Percentiles rank a stretch among this genome's conserved stretches.
Evolutionary conservation across 2,113 vertebrate species (phyloP).

Genomic region (Pycnonotus jocosus): DNA sequence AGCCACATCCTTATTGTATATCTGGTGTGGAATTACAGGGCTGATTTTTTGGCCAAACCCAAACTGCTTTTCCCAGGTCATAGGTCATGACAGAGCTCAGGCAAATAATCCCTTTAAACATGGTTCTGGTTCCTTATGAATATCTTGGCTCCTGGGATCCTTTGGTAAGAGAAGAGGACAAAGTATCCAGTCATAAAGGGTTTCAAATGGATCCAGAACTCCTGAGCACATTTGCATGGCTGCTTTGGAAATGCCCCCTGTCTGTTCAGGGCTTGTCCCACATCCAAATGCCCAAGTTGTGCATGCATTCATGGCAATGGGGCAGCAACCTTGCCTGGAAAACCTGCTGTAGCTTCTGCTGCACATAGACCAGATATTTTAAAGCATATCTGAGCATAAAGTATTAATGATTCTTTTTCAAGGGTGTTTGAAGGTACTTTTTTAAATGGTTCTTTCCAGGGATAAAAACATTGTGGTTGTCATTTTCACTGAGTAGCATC

Average conservation of each 20-base stretch:
- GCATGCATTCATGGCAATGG: neutral
- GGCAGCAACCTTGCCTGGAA: neutral
- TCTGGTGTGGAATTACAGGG: neutral
- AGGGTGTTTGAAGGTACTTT: neutral
- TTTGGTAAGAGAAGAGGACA: neutral
- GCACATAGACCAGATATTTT: neutral
- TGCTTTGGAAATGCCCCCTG: neutral
- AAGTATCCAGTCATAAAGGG: neutral
- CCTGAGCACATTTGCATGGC: neutral
- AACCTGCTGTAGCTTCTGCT: neutral
- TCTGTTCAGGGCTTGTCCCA: neutral
- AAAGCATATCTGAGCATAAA: neutral
- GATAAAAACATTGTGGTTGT: neutral
- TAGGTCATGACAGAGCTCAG: neutral
- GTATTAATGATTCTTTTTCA: neutral
- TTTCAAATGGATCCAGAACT: neutral
- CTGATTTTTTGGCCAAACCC: neutral
- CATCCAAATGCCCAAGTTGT: neutral
- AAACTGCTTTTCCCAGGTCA: neutral
- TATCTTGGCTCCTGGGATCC: neutral
- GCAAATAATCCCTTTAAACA: neutral
- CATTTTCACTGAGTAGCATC: neutral
- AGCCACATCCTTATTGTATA: neutral
- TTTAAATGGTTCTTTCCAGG: neutral
- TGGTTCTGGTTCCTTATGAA: neutral